Base-by-base conservation (phyloP, 37 sponge, comb jelly and placozoan genomes). In the Halisarca cf. caerulea region DNA sequence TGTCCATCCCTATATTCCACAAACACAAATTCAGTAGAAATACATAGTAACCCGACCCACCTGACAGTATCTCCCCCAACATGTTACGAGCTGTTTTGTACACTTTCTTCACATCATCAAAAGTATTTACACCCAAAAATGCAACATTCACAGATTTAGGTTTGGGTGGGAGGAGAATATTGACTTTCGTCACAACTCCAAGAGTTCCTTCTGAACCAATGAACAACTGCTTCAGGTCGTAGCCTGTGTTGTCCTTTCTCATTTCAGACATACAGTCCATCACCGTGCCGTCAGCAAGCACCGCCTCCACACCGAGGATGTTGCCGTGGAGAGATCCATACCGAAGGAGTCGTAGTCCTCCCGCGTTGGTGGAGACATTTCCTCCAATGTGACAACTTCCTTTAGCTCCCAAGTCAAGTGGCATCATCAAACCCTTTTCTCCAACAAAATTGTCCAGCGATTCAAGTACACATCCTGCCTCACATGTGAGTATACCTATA, bases 301-400 rank as follows among this genome's bases (percentile, higher is more conserved):
- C 95, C 38, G 78, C 93, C 71, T 96, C 95, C 73, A 98, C 14
- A 15, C 99, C 99, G 47, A 98, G 91, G 8, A 96, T 88, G 47
- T 64, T 96, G 34, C 93, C 96, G 27, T 88, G 95, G 9, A 98
- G 88, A 8, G 97, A 96, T 7, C 99, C 99, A 55, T 96, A 98
- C 14, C 96, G 90, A 59, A 98, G 53, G 34, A 98, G 79, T 64
- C 99, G 58, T 28, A 96, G 79, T 47, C 99, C 99, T 21, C 99
- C 99, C 37, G 99, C 99, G 82, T 98, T 96, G 11, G 99, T 98
- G 15, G 99, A 88, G 6, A 86, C 89, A 79, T 98, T 98, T 1
- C 99, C 99, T 51, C 99, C 99, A 58, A 98, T 92, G 55, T 95
- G 96, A 82, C 99, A 98, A 73, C 94, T 90, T 51, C 99, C 99